Evolutionary conservation across 2,113 vertebrate genomes (phyloP).

Genomic region (Tauraco erythrolophus): DNA sequence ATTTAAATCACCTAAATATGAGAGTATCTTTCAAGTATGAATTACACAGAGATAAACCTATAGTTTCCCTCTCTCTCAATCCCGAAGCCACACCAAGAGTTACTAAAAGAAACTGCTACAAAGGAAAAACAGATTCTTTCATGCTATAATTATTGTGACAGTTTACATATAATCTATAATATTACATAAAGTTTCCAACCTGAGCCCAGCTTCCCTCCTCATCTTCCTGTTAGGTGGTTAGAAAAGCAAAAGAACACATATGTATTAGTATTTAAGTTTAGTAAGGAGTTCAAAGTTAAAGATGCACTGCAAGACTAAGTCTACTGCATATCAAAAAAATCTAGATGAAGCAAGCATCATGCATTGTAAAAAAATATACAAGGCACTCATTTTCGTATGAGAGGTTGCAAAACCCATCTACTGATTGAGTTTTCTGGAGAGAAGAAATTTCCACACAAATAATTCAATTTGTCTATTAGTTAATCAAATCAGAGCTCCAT

Average conservation of each 20-base stretch:
- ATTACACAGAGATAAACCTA: background rate
- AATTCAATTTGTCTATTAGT: background rate
- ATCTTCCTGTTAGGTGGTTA: conserved; percentile 97
- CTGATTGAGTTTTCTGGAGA: conserved; percentile 13
- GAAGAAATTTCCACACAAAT: background rate
- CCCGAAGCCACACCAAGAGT: background rate
- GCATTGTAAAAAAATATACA: conserved; percentile 1
- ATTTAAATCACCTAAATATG: background rate
- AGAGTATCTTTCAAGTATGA: background rate
- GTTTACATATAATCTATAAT: conserved; percentile 55
- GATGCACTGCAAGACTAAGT: background rate
- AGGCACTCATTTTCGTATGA: background rate
- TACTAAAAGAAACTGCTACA: background rate
- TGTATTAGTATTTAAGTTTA: conserved; percentile 71
- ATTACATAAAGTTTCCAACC: conserved; percentile 87
- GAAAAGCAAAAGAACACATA: conserved; percentile 86
- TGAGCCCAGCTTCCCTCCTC: conserved; percentile 99
- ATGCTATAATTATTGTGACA: conserved; percentile 10
- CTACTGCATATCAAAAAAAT: background rate
- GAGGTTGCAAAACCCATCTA: conserved; percentile 7
- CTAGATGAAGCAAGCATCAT: conserved; percentile 49
- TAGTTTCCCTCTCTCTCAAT: background rate
- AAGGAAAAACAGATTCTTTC: conserved; percentile 4
- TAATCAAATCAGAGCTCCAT: background rate
- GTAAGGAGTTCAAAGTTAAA: background rate